These are phyloP conservation scores for Bos taurus DNA, from an alignment of 2,113 vertebrate genomes.

Conservation along the genomic window ARS-UCD2.0 NC_037344.1:47192001-47192500, in stretches of 20 bases:
- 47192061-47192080: neutral
- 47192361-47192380: no score
- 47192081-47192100: accelerated
- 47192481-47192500: neutral
- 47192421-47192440: neutral
- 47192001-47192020: accelerated
- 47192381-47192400: neutral
- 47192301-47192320: neutral
- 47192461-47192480: neutral
- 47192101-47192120: accelerated
- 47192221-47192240: neutral
- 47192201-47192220: neutral
- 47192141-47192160: no score
- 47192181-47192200: neutral
- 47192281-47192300: neutral
- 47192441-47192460: neutral
- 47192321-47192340: neutral
- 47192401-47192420: neutral
- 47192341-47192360: neutral
- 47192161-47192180: neutral
- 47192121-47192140: neutral
- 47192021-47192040: neutral
- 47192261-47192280: no score
- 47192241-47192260: accelerated
- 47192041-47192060: accelerated